Evolutionary conservation across 2,888 invertebrate species (phyloP).

Genomic region (Drepana falcataria): DNA sequence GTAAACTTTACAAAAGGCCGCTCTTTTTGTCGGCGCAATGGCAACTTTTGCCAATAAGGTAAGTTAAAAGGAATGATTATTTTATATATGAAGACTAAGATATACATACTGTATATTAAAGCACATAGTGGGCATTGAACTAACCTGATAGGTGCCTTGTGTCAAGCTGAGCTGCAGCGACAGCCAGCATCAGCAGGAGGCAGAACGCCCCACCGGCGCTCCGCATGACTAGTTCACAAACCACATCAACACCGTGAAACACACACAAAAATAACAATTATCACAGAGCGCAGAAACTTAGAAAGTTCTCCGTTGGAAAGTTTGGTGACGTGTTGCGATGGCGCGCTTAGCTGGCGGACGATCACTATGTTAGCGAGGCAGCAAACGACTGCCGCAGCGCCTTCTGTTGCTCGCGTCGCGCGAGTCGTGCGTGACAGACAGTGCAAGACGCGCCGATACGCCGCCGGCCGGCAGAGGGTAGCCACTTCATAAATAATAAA

Average conservation of each 20-base stretch:
- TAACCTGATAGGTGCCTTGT: constrained; percentile 71
- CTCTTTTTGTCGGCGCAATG: not conserved
- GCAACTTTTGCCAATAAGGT: too few species aligned
- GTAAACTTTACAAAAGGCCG: not conserved
- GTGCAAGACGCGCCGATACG: constrained; percentile 36
- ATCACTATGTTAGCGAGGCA: not conserved
- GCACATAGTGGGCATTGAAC: constrained; percentile 10
- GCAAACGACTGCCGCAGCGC: constrained; percentile 13
- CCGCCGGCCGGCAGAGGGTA: constrained; percentile 42
- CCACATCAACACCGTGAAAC: constrained; percentile 69
- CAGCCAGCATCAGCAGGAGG: constrained; percentile 52
- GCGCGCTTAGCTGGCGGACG: constrained; percentile 24
- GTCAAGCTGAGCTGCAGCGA: constrained; percentile 59
- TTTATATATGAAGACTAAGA: too few species aligned
- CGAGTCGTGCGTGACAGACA: constrained; percentile 24
- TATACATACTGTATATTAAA: not conserved
- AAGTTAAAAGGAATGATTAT: too few species aligned
- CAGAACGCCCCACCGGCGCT: constrained; percentile 72
- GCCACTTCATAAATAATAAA: constrained; percentile 23
- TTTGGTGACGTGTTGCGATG: constrained; percentile 57
- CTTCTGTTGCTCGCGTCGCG: too few species aligned
- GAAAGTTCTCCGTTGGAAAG: constrained; percentile 64
- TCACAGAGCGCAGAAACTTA: constrained; percentile 19
- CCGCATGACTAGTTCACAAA: constrained; percentile 65
- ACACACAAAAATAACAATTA: constrained; percentile 38